A percentile compares a stretch with the other conserved stretches of the same genome.
These are phyloP conservation scores for Bovichtus variegatus DNA, from an alignment of 2,797 vertebrate genomes.

Conservation along the genomic window DNA sequence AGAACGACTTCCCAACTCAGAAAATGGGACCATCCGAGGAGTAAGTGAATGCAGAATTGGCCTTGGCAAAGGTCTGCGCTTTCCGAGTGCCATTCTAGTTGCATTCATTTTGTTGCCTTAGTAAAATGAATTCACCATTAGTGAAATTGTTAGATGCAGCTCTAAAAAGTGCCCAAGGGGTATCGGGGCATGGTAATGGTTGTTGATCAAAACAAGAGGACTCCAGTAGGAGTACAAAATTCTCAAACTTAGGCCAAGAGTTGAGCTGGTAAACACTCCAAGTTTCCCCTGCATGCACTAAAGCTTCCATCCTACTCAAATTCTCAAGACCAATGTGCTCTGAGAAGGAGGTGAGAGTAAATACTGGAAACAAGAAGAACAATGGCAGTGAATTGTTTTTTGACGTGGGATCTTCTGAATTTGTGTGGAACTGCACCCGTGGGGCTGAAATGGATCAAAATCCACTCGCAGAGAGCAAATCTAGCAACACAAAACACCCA, in stretches of 20 bases:
- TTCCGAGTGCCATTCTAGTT: too few relatives aligned
- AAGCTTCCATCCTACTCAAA: conserved; percentile 48
- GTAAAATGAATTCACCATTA: background rate
- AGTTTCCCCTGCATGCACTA: conserved; percentile 19
- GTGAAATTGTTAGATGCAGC: background rate
- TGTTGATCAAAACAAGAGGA: conserved; percentile 2
- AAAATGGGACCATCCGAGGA: too few relatives aligned
- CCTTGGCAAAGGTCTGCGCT: too few relatives aligned
- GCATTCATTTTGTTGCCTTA: background rate
- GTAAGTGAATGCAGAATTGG: too few relatives aligned
- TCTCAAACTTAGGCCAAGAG: conserved; percentile 2
- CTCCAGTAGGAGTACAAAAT: background rate
- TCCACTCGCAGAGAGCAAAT: conserved; percentile 20
- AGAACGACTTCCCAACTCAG: too few relatives aligned
- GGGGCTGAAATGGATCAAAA: conserved; percentile 34
- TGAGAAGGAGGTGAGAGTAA: conserved; percentile 58
- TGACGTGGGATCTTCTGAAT: conserved; percentile 35
- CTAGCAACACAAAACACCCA: conserved; percentile 47
- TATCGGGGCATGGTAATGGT: background rate
- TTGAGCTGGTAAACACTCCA: conserved; percentile 10
- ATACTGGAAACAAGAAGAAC: conserved; percentile 45
- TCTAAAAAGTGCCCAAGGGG: background rate
- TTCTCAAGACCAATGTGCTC: conserved; percentile 45
- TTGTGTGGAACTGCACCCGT: conserved; percentile 31
- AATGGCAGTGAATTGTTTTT: conserved; percentile 22